Conservation (phyloP, 1,140 invertebrate species). For the Microplitis demolitor region DNA sequence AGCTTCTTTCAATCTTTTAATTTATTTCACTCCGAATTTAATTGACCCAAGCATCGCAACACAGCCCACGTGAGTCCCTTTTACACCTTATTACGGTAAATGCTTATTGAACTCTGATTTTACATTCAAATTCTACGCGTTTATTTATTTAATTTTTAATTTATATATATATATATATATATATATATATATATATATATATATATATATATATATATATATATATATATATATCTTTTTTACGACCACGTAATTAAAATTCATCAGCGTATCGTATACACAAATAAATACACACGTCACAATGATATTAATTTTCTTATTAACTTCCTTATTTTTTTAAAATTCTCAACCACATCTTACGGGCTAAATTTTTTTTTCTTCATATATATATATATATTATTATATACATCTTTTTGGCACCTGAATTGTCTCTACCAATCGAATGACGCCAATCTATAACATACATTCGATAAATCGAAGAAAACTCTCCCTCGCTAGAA, state of each 20-base stretch:
- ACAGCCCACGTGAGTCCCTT: conserved; percentile 42
- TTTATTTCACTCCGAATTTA: conserved; percentile 18
- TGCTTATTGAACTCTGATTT: not conserved
- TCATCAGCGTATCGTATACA: too few species aligned
- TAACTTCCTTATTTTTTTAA: conserved; percentile 6
- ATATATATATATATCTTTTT: not conserved
- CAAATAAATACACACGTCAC: too few species aligned
- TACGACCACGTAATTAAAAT: not conserved
- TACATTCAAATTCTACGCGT: not conserved
- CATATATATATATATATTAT: conserved; percentile 34
- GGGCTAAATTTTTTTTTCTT: conserved; percentile 40
- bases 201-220: not conserved
- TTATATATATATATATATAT: not conserved
- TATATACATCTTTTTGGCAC: conserved; percentile 61
- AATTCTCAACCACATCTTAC: conserved; percentile 29
- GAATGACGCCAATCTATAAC: conserved; percentile 31
- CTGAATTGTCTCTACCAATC: conserved; percentile 39
- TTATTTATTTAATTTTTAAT: not conserved
- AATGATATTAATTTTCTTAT: not conserved
- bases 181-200: conserved; percentile 6
- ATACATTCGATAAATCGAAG: conserved; percentile 18
- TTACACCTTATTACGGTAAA: conserved; percentile 2
- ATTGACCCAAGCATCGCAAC: conserved; percentile 40
- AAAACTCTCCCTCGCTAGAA: not conserved
- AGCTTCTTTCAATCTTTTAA: not conserved